Evolutionary conservation across 2,113 vertebrate genomes (phyloP).

Genomic region (Phalacrocorax carbo): DNA sequence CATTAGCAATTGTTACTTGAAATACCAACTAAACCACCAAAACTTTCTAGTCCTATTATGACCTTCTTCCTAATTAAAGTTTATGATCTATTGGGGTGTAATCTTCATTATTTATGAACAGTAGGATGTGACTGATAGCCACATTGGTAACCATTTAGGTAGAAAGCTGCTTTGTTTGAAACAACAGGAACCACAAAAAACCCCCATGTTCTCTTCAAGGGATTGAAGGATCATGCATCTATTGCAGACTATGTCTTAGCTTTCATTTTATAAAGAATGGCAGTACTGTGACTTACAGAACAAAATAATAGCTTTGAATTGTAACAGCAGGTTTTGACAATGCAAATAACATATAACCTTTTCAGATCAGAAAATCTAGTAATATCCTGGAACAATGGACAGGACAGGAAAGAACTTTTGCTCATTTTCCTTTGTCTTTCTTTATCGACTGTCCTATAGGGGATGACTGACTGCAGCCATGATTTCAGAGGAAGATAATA

Average conservation of each 20-base stretch:
- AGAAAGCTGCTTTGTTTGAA: background rate
- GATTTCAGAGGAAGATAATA: background rate
- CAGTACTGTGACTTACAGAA: background rate
- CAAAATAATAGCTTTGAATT: background rate
- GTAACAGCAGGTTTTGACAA: background rate
- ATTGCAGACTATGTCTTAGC: background rate
- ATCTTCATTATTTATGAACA: background rate
- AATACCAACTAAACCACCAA: background rate
- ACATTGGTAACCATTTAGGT: background rate
- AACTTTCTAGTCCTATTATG: background rate
- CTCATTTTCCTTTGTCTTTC: background rate
- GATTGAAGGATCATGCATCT: background rate
- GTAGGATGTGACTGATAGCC: background rate
- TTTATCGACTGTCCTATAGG: background rate
- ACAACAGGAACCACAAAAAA: background rate
- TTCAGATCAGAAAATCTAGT: background rate
- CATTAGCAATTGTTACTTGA: background rate
- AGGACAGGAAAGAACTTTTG: background rate
- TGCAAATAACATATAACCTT: background rate
- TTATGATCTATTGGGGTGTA: background rate
- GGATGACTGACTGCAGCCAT: background rate
- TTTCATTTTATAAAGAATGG: background rate
- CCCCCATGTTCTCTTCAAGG: background rate
- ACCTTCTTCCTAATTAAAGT: background rate
- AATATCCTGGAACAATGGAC: background rate